phyloP scores from a whole-genome alignment of 2,888 invertebrate species.

The Lamellibrachia satsuma region DNA sequence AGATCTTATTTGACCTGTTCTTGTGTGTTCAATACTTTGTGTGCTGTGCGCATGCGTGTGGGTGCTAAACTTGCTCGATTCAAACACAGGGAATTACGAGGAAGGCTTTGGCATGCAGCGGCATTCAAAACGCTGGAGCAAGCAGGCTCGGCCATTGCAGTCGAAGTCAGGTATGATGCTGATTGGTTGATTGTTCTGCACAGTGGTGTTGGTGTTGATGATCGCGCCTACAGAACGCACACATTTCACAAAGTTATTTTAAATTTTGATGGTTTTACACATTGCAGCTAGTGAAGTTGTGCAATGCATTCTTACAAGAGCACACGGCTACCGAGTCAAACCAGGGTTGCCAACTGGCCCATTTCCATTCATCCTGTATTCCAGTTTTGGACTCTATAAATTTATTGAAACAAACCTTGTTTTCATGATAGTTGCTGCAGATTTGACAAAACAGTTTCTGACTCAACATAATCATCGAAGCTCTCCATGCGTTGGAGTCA shows the following conservation, averaged over 20 bases:
- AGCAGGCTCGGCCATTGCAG: slow-evolving; percentile 17
- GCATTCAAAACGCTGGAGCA: slow-evolving; percentile 49
- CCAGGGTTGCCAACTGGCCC: neutral
- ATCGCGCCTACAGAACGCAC: neutral
- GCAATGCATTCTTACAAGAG: neutral
- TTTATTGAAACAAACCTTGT: neutral
- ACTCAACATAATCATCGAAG: neutral
- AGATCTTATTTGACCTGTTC: neutral
- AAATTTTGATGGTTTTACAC: neutral
- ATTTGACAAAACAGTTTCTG: neutral
- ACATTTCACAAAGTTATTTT: neutral
- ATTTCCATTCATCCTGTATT: neutral
- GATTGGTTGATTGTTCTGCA: slow-evolving; percentile 17
- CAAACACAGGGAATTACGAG: slow-evolving; percentile 43
- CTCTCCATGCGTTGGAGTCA: neutral
- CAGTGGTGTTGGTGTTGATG: neutral
- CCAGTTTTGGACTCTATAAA: neutral
- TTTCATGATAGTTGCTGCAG: neutral
- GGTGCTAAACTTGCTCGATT: slow-evolving; percentile 17
- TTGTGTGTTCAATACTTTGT: neutral
- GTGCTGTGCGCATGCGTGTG: neutral
- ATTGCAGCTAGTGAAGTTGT: neutral
- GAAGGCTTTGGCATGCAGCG: slow-evolving; percentile 48
- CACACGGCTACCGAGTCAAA: neutral
- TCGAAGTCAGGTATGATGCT: slow-evolving; percentile 17